phyloP scores from a whole-genome alignment of 2,113 vertebrate genomes.

The Peromyscus leucopus region DNA sequence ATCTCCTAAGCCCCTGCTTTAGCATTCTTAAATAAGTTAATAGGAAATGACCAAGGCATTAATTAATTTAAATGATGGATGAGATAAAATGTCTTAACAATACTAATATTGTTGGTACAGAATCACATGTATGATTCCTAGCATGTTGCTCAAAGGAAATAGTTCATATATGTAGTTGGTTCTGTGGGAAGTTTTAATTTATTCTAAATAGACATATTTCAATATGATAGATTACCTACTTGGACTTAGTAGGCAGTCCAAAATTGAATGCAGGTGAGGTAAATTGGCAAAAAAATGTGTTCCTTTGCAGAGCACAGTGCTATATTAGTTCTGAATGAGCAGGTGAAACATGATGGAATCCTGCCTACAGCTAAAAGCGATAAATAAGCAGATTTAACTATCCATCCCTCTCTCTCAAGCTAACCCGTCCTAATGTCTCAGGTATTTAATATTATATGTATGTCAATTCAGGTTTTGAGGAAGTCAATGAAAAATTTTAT shows the following conservation, averaged over 20 bases:
- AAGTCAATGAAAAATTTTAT: constrained; percentile 1
- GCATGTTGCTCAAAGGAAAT: not conserved
- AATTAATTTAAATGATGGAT: not conserved
- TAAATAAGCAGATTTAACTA: constrained; percentile 22
- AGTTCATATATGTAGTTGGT: not conserved
- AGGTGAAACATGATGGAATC: constrained; percentile 9
- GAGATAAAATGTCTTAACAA: not conserved
- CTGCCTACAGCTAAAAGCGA: constrained; percentile 23
- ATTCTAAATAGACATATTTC: not conserved
- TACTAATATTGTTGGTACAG: not conserved
- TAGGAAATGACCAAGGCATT: not conserved
- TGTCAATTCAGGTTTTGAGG: not conserved
- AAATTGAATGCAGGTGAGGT: not conserved
- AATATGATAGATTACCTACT: not conserved
- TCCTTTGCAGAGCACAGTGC: not conserved
- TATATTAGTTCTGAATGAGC: constrained; percentile 10
- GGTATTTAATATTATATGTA: not conserved
- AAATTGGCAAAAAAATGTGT: not conserved
- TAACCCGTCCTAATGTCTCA: not conserved
- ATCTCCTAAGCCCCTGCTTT: too few species aligned
- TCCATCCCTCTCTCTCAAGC: not conserved
- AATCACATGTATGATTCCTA: not conserved
- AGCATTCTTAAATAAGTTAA: not conserved
- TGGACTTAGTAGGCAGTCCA: not conserved
- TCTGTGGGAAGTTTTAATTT: not conserved